Conservation (phyloP, 2,888 invertebrate genomes). For the Apodemia zela region DNA sequence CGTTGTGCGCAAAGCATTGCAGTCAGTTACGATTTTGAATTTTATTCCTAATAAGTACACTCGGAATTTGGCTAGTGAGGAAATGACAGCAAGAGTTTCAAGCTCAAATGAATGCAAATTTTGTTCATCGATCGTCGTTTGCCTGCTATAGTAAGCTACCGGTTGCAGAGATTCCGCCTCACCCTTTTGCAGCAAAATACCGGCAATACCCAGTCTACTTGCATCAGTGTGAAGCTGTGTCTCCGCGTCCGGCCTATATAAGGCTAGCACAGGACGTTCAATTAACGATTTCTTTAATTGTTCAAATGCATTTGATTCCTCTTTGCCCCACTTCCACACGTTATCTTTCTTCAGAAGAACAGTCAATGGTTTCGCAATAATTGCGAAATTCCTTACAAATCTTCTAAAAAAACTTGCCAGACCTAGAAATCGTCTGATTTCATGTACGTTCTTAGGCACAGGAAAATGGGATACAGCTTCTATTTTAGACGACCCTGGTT, state of each 20-base stretch:
- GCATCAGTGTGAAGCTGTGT: slow-evolving; percentile 10
- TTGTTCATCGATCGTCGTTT: neutral
- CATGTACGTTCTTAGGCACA: slow-evolving; percentile 20
- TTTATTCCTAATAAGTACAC: slow-evolving; percentile 6
- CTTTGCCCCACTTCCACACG: neutral
- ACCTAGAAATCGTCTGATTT: slow-evolving; percentile 22
- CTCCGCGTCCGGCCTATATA: too few species aligned
- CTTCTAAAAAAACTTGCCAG: slow-evolving; percentile 3
- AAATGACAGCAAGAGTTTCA: neutral
- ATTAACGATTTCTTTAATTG: too few species aligned
- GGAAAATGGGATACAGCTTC: slow-evolving; percentile 23
- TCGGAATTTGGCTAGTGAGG: neutral
- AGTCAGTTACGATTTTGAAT: slow-evolving; percentile 10
- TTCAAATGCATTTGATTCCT: too few species aligned
- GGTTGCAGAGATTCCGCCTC: neutral
- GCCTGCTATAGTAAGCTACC: neutral
- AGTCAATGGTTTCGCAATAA: slow-evolving; percentile 4
- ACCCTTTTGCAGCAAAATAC: slow-evolving; percentile 19
- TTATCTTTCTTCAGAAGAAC: too few species aligned
- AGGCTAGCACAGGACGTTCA: too few species aligned
- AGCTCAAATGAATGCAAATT: slow-evolving; percentile 4
- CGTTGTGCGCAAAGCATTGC: too few species aligned
- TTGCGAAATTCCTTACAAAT: slow-evolving; percentile 23
- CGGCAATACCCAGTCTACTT: neutral
- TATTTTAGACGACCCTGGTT: slow-evolving; percentile 22